A percentile compares a stretch with the other conserved stretches of the same genome.
Evolutionary conservation across 1,140 invertebrate genomes (phyloP).

Genomic region (Arctopsyche grandis): DNA sequence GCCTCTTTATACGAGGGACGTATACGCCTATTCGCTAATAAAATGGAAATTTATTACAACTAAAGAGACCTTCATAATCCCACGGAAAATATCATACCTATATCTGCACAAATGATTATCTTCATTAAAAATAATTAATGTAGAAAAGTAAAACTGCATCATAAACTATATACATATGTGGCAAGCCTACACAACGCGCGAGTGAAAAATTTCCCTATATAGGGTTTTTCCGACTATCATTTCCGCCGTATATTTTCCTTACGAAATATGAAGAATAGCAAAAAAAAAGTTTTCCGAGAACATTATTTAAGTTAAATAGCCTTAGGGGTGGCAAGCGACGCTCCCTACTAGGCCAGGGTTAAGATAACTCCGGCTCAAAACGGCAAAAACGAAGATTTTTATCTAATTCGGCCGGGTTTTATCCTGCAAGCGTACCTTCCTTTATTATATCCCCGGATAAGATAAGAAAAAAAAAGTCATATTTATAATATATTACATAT

Average conservation of each 20-base stretch:
- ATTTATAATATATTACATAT: too few relatives aligned
- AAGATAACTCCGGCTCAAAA: neutral
- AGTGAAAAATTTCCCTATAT: too few relatives aligned
- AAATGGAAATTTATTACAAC: slow-evolving; percentile 10
- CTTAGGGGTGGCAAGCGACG: neutral
- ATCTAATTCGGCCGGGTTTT: neutral
- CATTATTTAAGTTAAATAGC: slow-evolving; percentile 27
- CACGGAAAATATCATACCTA: neutral
- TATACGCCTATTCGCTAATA: neutral
- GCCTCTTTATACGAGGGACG: too few relatives aligned
- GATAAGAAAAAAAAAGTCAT: slow-evolving; percentile 4
- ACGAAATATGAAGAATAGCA: too few relatives aligned
- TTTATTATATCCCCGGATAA: slow-evolving; percentile 8
- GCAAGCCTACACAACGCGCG: too few relatives aligned
- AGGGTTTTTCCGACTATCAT: neutral
- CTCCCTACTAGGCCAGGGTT: neutral
- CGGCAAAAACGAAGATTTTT: slow-evolving; percentile 20
- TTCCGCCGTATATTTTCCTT: neutral
- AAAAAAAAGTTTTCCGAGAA: neutral
- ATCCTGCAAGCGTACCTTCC: neutral
- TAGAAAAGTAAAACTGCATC: too few relatives aligned
- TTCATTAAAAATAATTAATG: too few relatives aligned
- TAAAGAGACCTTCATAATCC: slow-evolving; percentile 12
- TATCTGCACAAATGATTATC: too few relatives aligned
- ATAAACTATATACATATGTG: too few relatives aligned